phyloP scores from a whole-genome alignment of 2,888 invertebrate genomes.

The Pelosia muscerda region DNA sequence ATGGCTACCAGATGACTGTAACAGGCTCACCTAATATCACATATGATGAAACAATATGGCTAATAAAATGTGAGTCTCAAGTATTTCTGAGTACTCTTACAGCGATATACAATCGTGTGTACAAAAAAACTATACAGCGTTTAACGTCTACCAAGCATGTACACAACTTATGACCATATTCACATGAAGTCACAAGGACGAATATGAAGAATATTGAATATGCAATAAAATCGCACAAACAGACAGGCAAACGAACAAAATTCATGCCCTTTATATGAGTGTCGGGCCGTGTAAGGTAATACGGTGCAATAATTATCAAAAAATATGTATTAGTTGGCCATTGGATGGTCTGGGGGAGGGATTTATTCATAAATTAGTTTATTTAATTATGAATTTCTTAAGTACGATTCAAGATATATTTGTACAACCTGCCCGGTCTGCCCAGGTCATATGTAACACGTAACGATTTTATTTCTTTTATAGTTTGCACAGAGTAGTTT shows the following conservation, averaged over 20 bases:
- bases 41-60: too few relatives aligned
- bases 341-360: conserved; percentile 51
- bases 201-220: conserved; percentile 15
- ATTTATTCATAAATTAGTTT: conserved; percentile 77
- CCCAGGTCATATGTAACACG: conserved; percentile 81
- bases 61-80: not conserved
- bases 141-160: not conserved
- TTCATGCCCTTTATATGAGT: conserved; percentile 41
- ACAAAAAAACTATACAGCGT: not conserved
- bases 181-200: not conserved
- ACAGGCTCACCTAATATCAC: not conserved
- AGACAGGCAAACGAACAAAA: conserved; percentile 28
- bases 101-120: not conserved
- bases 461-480: conserved; percentile 83
- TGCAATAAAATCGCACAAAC: conserved; percentile 17
- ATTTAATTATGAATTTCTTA: conserved; percentile 85
- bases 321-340: conserved; percentile 71
- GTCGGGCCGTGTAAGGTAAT: conserved; percentile 67
- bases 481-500: conserved; percentile 67
- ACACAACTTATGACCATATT: not conserved
- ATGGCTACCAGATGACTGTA: not conserved
- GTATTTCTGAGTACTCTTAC: not conserved
- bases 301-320: conserved; percentile 71
- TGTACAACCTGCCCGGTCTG: conserved; percentile 78
- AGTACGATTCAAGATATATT: conserved; percentile 81